Base-by-base conservation (phyloP, 2,888 invertebrate genomes). In the Strigamia transsilvanica region DNA sequence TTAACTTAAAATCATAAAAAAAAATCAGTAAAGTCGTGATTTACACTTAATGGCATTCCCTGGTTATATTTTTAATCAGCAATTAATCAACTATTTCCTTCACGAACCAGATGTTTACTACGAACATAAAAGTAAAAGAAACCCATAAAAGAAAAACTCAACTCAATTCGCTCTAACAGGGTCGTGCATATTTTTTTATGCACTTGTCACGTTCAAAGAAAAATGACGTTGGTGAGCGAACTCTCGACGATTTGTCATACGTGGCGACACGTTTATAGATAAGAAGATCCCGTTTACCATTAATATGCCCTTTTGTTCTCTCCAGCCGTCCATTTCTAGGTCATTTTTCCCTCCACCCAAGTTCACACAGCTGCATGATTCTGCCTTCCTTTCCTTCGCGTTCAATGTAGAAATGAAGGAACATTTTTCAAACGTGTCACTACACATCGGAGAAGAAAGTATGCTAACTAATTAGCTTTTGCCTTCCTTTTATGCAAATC, bases 121-220 rank as follows among this genome's bases (percentile, higher is more conserved):
- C 18, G 56, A 18, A n/a, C 56, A 18, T 56, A 56, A 73, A 73
- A 73, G 3, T 27, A 73, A 73, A 32, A 73, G 73, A 73, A 73
- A 27, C 73, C 32, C 73, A 73, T 73, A 73, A 73, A 73, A 73
- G 38, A 56, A 56, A 13, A 9, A 23, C 73, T 73, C 32, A 32
- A 21, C 56, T 73, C 73, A 23, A 32, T 73, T 73, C 73, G 13
- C 23, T 73, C 3, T 73, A 73, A 2, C 6, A 27, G 32, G 73
- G 73, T 73, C 32, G 73, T 32, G 27, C 23, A 15, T 73, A 27
- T 73, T 73, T 73, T n/a, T 73, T 73, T 73, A 73, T 73, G 27
- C n/a, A 32, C 73, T 27, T 32, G 73, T 73, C 73, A 73, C 73
- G 73, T 73, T 73, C 73, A 73, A 27, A 73, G 73, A 73, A 73